Conservation (phyloP, 1,140 invertebrate genomes). For the Hermetia illucens region DNA sequence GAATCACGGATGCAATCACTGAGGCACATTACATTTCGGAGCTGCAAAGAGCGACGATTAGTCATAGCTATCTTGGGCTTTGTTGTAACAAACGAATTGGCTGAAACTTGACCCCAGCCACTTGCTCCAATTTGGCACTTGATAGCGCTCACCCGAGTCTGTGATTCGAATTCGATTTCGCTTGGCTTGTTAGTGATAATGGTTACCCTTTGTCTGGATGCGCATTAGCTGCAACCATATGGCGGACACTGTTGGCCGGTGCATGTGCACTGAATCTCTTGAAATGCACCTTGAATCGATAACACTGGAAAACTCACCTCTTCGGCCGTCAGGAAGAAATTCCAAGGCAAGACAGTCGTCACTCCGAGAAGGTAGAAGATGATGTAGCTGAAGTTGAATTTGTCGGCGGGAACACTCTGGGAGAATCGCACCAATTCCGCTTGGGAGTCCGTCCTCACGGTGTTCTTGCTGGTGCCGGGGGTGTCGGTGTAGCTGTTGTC, state of each 20-base stretch:
- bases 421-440: slow-evolving; percentile 28
- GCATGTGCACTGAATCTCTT: slow-evolving; percentile 1
- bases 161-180: no score
- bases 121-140: no score
- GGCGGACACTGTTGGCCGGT: not conserved
- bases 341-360: slow-evolving; percentile 84
- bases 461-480: not conserved
- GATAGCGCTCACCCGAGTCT: no score
- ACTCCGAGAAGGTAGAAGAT: slow-evolving; percentile 85
- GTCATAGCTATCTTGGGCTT: no score
- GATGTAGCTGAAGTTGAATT: slow-evolving; percentile 52
- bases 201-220: no score
- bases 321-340: slow-evolving; percentile 89
- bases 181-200: no score
- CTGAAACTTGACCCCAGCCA: no score
- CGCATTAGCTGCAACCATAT: no score
- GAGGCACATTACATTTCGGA: no score
- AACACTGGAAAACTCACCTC: slow-evolving; percentile 58
- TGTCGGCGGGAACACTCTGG: slow-evolving; percentile 43
- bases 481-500: slow-evolving; percentile 14
- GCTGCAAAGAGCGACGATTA: no score
- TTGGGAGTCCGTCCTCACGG: slow-evolving; percentile 19
- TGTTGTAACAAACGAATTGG: no score
- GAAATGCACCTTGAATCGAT: not conserved
- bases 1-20: no score